These are phyloP conservation scores for Anticlea derivata DNA, from an alignment of 2,888 invertebrate genomes.

Conservation along the genomic window DNA sequence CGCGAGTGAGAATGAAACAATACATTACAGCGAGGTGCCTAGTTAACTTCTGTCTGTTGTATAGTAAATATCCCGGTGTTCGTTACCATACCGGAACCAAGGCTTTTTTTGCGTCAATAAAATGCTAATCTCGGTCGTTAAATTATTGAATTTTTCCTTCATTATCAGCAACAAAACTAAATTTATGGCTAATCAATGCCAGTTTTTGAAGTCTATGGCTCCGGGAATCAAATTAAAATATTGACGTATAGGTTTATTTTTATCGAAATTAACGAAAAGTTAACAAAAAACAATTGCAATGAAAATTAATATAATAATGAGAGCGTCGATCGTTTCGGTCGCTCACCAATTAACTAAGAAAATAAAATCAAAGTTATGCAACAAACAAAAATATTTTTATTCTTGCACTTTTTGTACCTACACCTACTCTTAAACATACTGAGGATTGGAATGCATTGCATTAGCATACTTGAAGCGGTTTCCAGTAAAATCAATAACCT, in stretches of 20 bases:
- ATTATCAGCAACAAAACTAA: constrained; percentile 6
- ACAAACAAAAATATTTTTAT: background rate
- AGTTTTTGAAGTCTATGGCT: constrained; percentile 4
- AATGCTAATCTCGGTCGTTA: constrained; percentile 13
- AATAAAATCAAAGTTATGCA: constrained; percentile 10
- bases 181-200: constrained; percentile 19
- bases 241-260: background rate
- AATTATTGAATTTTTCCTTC: constrained; percentile 16
- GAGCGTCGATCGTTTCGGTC: too few relatives aligned
- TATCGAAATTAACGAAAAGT: background rate
- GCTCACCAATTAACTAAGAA: background rate
- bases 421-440: constrained; percentile 9
- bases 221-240: constrained; percentile 4
- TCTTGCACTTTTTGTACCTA: constrained; percentile 6
- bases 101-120: constrained; percentile 8
- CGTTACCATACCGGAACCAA: background rate
- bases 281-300: too few relatives aligned
- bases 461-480: constrained; percentile 35
- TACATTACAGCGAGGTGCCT: too few relatives aligned
- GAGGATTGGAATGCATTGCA: constrained; percentile 19
- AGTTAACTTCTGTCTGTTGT: too few relatives aligned
- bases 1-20: too few relatives aligned
- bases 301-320: too few relatives aligned
- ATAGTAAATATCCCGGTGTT: background rate
- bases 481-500: background rate